Evolutionary conservation across 1,140 invertebrate species (phyloP).

Genomic region (Halesus radiatus): DNA sequence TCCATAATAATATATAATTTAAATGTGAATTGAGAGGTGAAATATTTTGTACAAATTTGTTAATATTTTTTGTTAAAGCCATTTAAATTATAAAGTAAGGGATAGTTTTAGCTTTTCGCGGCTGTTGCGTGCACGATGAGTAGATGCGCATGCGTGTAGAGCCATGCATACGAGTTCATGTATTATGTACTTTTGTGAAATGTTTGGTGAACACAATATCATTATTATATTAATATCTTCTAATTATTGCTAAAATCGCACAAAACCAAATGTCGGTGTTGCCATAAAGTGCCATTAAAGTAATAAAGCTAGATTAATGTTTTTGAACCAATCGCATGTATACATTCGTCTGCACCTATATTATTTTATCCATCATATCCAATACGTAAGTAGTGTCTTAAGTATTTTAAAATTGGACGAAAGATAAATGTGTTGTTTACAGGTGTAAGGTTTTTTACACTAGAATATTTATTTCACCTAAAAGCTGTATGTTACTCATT

Average conservation of each 20-base stretch:
- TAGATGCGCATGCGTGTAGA: too few relatives aligned
- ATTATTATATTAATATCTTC: background rate
- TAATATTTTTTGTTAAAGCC: background rate
- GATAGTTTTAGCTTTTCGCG: too few relatives aligned
- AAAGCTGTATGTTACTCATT: too few relatives aligned
- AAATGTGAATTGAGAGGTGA: background rate
- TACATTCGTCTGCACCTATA: background rate
- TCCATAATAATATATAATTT: background rate
- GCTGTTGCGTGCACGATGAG: too few relatives aligned
- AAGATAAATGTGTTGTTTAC: too few relatives aligned
- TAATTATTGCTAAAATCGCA: background rate
- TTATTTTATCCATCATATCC: background rate
- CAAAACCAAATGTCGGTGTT: conserved; percentile 30
- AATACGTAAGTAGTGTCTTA: too few relatives aligned
- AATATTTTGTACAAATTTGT: conserved; percentile 12
- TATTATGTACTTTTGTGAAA: too few relatives aligned
- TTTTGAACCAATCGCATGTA: background rate
- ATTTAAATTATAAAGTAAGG: background rate
- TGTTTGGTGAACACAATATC: background rate
- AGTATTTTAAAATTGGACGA: too few relatives aligned
- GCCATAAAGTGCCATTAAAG: conserved; percentile 38
- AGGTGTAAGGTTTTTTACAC: too few relatives aligned
- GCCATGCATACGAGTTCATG: too few relatives aligned
- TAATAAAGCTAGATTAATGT: background rate
- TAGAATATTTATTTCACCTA: too few relatives aligned